These are phyloP conservation scores for Buceros bicornis DNA, from an alignment of 2,797 vertebrate genomes.

Conservation along the genomic window DNA sequence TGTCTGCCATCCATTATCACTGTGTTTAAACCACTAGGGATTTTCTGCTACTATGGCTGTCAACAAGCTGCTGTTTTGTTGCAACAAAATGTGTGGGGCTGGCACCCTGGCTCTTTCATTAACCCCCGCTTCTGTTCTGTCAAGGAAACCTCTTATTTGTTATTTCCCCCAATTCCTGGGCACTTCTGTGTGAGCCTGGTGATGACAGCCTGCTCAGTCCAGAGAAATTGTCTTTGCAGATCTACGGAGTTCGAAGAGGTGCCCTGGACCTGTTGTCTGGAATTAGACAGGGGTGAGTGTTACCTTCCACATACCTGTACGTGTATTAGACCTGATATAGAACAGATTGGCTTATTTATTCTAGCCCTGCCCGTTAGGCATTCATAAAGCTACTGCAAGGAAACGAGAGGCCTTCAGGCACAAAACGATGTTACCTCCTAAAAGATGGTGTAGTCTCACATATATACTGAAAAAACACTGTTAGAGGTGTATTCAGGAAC, in stretches of 20 bases:
- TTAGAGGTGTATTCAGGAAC: not conserved
- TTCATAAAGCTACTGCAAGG: not conserved
- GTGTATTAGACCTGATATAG: not conserved
- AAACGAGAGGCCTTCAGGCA: conserved; percentile 6
- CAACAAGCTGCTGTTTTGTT: not conserved
- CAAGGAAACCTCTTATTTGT: not conserved
- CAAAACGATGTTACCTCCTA: not conserved
- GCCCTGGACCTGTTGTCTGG: not conserved
- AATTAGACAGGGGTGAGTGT: not conserved
- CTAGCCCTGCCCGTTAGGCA: not conserved
- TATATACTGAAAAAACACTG: not conserved
- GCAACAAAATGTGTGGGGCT: not conserved
- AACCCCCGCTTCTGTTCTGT: not conserved
- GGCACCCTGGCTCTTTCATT: not conserved
- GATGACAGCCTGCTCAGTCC: not conserved
- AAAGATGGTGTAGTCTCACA: not conserved
- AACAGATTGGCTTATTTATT: not conserved
- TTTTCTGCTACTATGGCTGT: not conserved
- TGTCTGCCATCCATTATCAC: not conserved
- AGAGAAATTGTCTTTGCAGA: not conserved
- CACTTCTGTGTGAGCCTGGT: not conserved
- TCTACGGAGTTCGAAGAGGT: not conserved
- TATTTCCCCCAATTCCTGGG: not conserved
- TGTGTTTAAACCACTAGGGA: not conserved
- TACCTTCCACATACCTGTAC: not conserved